These are phyloP conservation scores for Brachionus rotundiformis DNA, from an alignment of 1,140 invertebrate species.

Conservation along the genomic window DNA sequence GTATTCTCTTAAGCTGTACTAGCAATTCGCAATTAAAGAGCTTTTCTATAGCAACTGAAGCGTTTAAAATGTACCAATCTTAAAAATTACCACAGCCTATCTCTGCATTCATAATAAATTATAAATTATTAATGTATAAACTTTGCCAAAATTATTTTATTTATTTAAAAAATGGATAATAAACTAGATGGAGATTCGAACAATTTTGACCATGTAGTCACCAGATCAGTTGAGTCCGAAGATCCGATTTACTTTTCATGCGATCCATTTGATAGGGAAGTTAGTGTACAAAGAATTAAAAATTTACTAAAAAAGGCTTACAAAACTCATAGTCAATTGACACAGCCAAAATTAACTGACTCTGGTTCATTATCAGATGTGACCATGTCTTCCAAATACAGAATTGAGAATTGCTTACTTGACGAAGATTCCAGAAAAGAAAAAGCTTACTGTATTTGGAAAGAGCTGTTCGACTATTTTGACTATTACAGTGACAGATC, in stretches of 20 bases:
- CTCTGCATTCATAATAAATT: background rate
- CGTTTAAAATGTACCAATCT: background rate
- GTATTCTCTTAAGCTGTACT: background rate
- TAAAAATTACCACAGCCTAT: background rate
- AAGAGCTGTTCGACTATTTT: slow-evolving; percentile 49
- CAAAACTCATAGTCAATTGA: background rate
- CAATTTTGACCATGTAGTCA: too few relatives aligned
- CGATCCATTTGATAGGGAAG: background rate
- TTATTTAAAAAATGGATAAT: too few relatives aligned
- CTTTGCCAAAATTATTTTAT: too few relatives aligned
- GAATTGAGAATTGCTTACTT: too few relatives aligned
- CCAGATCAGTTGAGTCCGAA: background rate
- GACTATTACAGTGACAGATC: background rate
- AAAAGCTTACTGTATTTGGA: too few relatives aligned
- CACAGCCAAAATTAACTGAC: slow-evolving; percentile 14
- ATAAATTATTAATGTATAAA: background rate
- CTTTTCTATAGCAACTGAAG: background rate
- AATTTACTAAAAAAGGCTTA: background rate
- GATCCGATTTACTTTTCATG: background rate
- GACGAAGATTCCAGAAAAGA: too few relatives aligned
- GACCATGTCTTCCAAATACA: too few relatives aligned
- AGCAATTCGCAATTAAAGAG: background rate
- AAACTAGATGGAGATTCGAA: too few relatives aligned
- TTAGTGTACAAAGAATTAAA: background rate
- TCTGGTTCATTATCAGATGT: too few relatives aligned